phyloP scores from a whole-genome alignment of 2,797 vertebrate species.

The Mergus octosetaceus region DNA sequence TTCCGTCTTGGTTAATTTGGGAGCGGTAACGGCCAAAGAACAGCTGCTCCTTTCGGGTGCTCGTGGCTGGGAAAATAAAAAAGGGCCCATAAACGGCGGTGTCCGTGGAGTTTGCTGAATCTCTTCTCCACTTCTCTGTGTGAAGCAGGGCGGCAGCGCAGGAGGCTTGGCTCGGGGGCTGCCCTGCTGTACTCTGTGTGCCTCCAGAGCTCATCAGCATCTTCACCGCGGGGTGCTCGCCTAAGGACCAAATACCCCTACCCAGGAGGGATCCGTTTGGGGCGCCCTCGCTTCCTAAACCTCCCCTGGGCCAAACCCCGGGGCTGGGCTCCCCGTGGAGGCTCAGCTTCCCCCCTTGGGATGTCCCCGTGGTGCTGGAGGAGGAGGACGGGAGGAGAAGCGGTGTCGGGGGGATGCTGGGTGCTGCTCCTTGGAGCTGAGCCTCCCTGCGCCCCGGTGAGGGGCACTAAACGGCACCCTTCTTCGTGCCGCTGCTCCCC shows the following conservation, averaged over 20 bases:
- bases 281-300: background rate
- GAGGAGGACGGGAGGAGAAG: background rate
- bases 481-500: background rate
- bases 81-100: background rate
- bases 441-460: background rate
- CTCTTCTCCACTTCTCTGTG: background rate
- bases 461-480: slow-evolving; percentile 8
- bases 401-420: background rate
- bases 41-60: slow-evolving; percentile 35
- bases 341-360: background rate
- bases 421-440: background rate
- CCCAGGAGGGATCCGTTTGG: background rate
- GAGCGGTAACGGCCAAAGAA: slow-evolving; percentile 21
- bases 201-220: background rate
- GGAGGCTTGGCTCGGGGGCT: background rate
- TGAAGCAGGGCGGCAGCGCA: background rate
- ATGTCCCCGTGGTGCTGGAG: too few relatives aligned
- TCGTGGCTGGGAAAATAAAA: background rate
- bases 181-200: background rate
- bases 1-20: slow-evolving; percentile 13
- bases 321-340: background rate
- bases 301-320: background rate
- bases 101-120: background rate
- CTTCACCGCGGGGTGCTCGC: background rate
- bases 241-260: background rate